phyloP scores from a whole-genome alignment of 2,888 invertebrate genomes.

The Tetheella fluctuosa region DNA sequence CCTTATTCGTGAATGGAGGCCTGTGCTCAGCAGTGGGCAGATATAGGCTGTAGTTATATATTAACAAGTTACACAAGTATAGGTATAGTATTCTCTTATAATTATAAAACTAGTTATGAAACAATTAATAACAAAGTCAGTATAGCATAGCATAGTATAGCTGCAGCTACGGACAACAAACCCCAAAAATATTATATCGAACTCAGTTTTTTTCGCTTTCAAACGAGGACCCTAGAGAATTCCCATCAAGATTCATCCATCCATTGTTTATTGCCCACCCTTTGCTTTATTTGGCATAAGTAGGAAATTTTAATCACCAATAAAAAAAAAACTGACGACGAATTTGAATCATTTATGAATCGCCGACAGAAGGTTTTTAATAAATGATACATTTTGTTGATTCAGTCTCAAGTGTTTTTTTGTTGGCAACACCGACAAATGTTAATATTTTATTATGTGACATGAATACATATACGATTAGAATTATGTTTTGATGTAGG shows the following conservation, averaged over 20 bases:
- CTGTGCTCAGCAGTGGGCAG: no score
- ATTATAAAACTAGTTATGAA: background rate
- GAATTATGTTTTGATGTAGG: constrained; percentile 1
- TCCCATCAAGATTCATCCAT: constrained; percentile 47
- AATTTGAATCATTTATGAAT: constrained; percentile 51
- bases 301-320: constrained; percentile 51
- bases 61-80: no score
- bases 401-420: constrained; percentile 14
- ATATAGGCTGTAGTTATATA: no score
- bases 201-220: constrained; percentile 42
- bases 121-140: background rate
- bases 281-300: constrained; percentile 61
- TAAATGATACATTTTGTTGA: constrained; percentile 39
- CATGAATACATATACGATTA: constrained; percentile 4
- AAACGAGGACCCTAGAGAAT: constrained; percentile 49
- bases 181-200: constrained; percentile 51
- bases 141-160: constrained; percentile 9
- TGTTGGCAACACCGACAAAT: constrained; percentile 5
- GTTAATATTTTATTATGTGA: constrained; percentile 9
- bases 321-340: constrained; percentile 45
- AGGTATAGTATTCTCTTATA: no score
- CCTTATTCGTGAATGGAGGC: no score
- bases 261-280: constrained; percentile 54
- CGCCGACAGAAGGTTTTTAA: constrained; percentile 40
- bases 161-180: constrained; percentile 13